These are phyloP conservation scores for Tortricodes alternella DNA, from an alignment of 2,888 invertebrate genomes.

Conservation along the genomic window DNA sequence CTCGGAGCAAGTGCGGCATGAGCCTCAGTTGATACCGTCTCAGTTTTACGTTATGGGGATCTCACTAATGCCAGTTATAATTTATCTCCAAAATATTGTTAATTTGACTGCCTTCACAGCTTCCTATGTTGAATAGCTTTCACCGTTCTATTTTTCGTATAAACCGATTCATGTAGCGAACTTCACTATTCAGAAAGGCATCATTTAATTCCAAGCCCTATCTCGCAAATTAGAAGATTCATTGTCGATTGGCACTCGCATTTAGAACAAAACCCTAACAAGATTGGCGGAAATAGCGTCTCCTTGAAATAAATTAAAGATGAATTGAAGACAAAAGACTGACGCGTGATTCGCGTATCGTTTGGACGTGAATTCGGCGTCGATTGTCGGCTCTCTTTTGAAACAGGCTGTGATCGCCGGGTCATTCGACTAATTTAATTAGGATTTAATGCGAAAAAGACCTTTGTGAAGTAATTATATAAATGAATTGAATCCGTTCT, in stretches of 20 bases:
- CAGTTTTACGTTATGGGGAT: neutral
- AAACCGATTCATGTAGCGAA: slow-evolving; percentile 5
- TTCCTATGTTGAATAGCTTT: slow-evolving; percentile 4
- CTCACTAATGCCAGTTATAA: neutral
- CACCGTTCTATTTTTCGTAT: neutral
- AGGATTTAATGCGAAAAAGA: too few species aligned
- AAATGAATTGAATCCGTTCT: too few species aligned
- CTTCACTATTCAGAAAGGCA: neutral
- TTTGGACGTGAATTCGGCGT: neutral
- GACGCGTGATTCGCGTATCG: slow-evolving; percentile 11
- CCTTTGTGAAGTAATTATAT: too few species aligned
- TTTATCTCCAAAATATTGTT: too few species aligned
- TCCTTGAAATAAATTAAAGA: slow-evolving; percentile 29
- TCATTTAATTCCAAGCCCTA: neutral
- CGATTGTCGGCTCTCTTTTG: neutral
- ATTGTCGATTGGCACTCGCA: neutral
- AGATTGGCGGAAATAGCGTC: slow-evolving; percentile 28
- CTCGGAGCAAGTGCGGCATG: neutral
- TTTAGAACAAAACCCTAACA: slow-evolving; percentile 18
- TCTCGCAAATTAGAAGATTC: neutral
- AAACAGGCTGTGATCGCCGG: neutral
- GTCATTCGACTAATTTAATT: too few species aligned
- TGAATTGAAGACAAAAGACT: slow-evolving; percentile 20
- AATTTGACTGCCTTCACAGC: neutral
- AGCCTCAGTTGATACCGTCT: neutral